These are phyloP conservation scores for Zosterops hypoxanthus DNA, from an alignment of 2,113 vertebrate genomes.

Conservation along the genomic window DNA sequence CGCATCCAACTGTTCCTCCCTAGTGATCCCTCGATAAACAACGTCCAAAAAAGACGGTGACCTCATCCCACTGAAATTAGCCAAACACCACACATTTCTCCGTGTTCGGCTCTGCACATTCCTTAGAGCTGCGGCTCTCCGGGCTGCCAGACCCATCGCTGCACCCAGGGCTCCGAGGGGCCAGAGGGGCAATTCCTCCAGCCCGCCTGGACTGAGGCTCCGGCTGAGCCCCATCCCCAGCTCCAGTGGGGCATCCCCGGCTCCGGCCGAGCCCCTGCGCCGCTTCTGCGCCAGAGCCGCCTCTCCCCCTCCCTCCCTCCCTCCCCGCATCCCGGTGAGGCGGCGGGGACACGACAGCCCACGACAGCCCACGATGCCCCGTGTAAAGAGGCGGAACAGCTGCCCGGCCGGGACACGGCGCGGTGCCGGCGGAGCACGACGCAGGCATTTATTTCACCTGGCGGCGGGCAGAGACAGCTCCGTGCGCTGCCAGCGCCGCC, in stretches of 20 bases:
- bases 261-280: neutral
- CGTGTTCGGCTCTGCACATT: slow-evolving; percentile 17
- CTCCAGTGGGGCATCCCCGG: neutral
- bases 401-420: neutral
- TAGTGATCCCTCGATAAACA: slow-evolving; percentile 55
- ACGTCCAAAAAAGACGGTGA: slow-evolving; percentile 48
- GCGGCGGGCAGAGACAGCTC: neutral
- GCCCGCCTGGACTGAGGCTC: neutral
- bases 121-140: neutral
- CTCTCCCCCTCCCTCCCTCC: neutral
- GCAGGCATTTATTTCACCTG: neutral
- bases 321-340: neutral
- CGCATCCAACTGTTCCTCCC: slow-evolving; percentile 46
- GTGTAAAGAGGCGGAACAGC: neutral
- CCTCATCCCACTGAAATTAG: slow-evolving; percentile 58
- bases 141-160: neutral
- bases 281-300: neutral
- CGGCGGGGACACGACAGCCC: neutral
- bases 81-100: slow-evolving; percentile 57
- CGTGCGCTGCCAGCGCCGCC: neutral
- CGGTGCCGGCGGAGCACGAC: neutral
- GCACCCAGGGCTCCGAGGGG: neutral
- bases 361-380: neutral
- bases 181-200: neutral
- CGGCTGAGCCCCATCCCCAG: neutral